phyloP scores from a whole-genome alignment of 2,113 vertebrate species.

The Eleginops maclovinus region DNA sequence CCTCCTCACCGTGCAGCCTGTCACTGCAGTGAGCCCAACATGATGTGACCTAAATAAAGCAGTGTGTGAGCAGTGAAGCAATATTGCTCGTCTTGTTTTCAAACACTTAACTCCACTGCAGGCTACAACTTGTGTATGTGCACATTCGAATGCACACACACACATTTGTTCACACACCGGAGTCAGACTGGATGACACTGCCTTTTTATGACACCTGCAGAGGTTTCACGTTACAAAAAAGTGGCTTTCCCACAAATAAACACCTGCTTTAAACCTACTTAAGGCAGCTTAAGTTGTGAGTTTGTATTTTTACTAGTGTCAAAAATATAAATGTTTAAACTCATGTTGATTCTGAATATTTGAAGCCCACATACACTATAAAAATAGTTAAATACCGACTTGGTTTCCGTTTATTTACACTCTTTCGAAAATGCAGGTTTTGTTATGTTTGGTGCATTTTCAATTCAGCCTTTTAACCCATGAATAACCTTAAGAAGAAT shows the following conservation, averaged over 20 bases:
- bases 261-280: not conserved
- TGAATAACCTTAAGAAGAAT: no score
- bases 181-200: not conserved
- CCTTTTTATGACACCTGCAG: slow-evolving; percentile 10
- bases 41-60: slow-evolving; percentile 83
- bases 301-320: not conserved
- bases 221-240: not conserved
- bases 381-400: no score
- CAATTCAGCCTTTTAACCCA: no score
- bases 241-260: not conserved
- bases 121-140: slow-evolving; percentile 36
- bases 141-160: not conserved
- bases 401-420: no score
- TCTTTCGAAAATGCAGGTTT: no score
- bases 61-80: slow-evolving; percentile 47
- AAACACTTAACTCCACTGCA: slow-evolving; percentile 49
- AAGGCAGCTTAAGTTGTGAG: not conserved
- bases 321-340: no score
- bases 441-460: no score
- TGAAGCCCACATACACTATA: no score
- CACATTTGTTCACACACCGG: not conserved
- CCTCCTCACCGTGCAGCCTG: slow-evolving; percentile 59
- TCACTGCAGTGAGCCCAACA: slow-evolving; percentile 73
- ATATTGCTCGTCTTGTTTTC: slow-evolving; percentile 53
- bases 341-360: no score